Evolutionary conservation across 2,113 vertebrate species (phyloP).

Genomic region (Bufo gargarizans): DNA sequence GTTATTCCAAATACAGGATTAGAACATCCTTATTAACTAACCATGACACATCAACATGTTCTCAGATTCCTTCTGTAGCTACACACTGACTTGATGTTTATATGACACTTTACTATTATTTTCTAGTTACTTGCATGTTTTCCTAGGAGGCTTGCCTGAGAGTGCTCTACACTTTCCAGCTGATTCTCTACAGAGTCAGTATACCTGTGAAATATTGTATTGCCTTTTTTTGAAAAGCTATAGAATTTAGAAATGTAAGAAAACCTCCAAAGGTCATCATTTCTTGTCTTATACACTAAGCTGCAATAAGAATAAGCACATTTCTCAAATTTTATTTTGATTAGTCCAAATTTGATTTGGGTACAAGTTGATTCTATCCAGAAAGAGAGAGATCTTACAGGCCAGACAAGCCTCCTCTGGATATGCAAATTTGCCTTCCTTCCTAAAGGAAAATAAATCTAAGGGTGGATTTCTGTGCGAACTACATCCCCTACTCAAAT

Average conservation of each 20-base stretch:
- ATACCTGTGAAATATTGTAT: not conserved
- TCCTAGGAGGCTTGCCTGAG: not conserved
- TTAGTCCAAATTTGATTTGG: no score
- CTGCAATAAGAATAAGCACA: no score
- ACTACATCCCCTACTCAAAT: no score
- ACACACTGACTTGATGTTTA: not conserved
- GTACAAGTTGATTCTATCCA: no score
- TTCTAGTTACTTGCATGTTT: not conserved
- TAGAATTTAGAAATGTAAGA: not conserved
- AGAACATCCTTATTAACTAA: not conserved
- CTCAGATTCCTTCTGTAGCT: not conserved
- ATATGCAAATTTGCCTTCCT: no score
- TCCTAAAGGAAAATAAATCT: no score
- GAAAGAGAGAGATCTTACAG: no score
- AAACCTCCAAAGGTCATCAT: not conserved
- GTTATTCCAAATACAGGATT: not conserved
- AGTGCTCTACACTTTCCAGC: not conserved
- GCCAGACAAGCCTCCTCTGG: no score
- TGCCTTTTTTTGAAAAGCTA: not conserved
- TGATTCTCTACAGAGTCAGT: not conserved
- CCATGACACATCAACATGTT: not conserved
- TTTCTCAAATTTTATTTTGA: no score
- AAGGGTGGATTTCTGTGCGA: no score
- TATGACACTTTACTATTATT: not conserved
- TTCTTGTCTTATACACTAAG: not conserved